These are phyloP conservation scores for Metaphire vulgaris DNA, from an alignment of 1,140 invertebrate species.

Conservation along the genomic window DNA sequence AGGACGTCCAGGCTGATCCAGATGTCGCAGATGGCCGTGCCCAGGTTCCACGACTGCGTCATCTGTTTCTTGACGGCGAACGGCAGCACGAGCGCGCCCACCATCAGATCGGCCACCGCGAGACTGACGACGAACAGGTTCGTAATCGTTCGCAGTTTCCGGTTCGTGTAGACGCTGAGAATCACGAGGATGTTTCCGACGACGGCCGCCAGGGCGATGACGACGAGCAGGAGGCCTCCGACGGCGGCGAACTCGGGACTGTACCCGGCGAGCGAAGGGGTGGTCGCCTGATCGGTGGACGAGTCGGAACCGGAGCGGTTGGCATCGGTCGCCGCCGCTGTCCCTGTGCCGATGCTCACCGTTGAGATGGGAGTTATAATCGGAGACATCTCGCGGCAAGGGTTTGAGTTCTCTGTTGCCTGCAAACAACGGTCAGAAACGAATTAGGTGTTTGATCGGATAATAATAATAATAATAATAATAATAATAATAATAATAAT, in stretches of 20 bases:
- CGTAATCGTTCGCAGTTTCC: slow-evolving; percentile 51
- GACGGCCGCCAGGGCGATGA: slow-evolving; percentile 30
- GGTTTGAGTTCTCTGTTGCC: too few species aligned
- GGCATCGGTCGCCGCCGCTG: too few species aligned
- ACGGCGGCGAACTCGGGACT: slow-evolving; percentile 29
- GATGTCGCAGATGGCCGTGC: slow-evolving; percentile 73
- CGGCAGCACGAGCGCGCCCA: slow-evolving; percentile 62
- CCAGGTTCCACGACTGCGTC: slow-evolving; percentile 35
- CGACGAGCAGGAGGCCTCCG: slow-evolving; percentile 34
- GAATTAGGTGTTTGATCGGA: too few species aligned
- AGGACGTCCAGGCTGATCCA: slow-evolving; percentile 36
- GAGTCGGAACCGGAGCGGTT: too few species aligned
- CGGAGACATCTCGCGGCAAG: too few species aligned
- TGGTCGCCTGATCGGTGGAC: too few species aligned
- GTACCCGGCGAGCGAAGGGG: too few species aligned
- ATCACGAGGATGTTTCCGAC: slow-evolving; percentile 48
- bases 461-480: too few species aligned
- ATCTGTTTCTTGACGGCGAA: slow-evolving; percentile 52
- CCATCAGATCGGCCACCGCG: slow-evolving; percentile 62
- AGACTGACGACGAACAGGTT: slow-evolving; percentile 63
- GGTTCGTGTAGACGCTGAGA: slow-evolving; percentile 45
- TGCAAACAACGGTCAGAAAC: too few species aligned
- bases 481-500: too few species aligned
- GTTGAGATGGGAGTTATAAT: too few species aligned
- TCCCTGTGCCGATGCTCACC: too few species aligned